phyloP scores from a whole-genome alignment of 1,140 invertebrate species.

The Calephelis nemesis region DNA sequence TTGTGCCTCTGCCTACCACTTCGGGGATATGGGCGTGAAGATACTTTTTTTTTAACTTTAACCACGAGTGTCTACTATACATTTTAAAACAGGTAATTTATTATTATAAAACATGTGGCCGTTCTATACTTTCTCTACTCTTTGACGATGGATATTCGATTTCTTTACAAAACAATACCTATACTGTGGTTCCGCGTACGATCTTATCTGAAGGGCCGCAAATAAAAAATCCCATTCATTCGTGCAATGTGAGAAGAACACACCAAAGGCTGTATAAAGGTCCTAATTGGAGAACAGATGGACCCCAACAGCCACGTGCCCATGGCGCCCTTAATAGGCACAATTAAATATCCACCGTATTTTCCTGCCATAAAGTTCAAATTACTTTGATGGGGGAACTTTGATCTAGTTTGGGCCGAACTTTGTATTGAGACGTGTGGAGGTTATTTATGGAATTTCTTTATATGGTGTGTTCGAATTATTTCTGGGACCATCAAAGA shows the following conservation, averaged over 20 bases:
- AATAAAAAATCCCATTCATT: conserved; percentile 47
- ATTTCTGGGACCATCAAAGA: background rate
- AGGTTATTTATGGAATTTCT: conserved; percentile 1
- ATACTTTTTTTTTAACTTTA: too few relatives aligned
- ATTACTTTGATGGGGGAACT: background rate
- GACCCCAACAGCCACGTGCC: conserved; percentile 48
- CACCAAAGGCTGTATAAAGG: conserved; percentile 43
- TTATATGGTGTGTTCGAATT: conserved; percentile 7
- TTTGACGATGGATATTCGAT: background rate
- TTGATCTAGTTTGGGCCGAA: conserved; percentile 5
- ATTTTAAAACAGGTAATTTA: too few relatives aligned
- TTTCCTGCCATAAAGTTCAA: background rate
- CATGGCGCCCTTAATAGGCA: conserved; percentile 30
- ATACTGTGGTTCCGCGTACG: background rate
- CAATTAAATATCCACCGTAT: background rate
- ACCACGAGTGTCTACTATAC: too few relatives aligned
- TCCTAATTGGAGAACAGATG: conserved; percentile 61
- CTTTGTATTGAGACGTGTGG: conserved; percentile 8
- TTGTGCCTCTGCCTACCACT: too few relatives aligned
- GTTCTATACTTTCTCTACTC: background rate
- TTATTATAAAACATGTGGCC: too few relatives aligned
- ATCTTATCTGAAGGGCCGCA: conserved; percentile 34
- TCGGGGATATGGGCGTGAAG: too few relatives aligned
- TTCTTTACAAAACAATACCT: conserved; percentile 19
- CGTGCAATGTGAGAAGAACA: conserved; percentile 46